These are phyloP conservation scores for Macrocentrus cingulum DNA, from an alignment of 1,140 invertebrate genomes.

Conservation along the genomic window DNA sequence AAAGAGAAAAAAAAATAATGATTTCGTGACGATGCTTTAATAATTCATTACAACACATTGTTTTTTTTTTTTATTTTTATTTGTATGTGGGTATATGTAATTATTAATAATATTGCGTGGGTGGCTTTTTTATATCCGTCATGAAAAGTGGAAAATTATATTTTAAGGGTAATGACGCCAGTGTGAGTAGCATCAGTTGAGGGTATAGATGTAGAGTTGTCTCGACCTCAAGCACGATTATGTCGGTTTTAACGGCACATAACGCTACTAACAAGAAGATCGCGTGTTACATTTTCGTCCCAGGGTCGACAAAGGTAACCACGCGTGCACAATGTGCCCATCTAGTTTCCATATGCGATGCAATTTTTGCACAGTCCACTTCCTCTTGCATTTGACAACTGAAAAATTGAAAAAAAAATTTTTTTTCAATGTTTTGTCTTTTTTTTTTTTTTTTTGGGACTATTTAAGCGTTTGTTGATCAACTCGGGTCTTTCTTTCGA, in stretches of 20 bases:
- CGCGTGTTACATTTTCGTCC: conserved; percentile 39
- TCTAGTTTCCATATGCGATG: not conserved
- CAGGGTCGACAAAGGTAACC: conserved; percentile 32
- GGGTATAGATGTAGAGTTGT: not conserved
- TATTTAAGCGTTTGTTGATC: no score
- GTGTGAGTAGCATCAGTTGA: conserved; percentile 1
- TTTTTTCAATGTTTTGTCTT: no score
- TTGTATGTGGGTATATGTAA: not conserved
- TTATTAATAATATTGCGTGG: no score
- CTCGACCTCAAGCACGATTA: conserved; percentile 27
- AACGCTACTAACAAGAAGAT: conserved; percentile 47
- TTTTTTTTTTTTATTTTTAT: no score
- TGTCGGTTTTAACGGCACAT: conserved; percentile 44
- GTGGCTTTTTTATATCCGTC: no score
- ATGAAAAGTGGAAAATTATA: conserved; percentile 13
- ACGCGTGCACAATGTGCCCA: conserved; percentile 5
- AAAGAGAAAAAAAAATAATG: conserved; percentile 14
- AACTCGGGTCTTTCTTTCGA: no score
- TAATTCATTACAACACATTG: conserved; percentile 18
- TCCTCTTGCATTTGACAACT: not conserved
- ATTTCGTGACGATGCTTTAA: conserved; percentile 1
- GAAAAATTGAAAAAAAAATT: no score
- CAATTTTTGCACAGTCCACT: not conserved
- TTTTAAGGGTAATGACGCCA: conserved; percentile 13
- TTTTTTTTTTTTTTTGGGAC: no score